Evolutionary conservation across 2,888 invertebrate species (phyloP).

Genomic region (Eupelmus urozonus): DNA sequence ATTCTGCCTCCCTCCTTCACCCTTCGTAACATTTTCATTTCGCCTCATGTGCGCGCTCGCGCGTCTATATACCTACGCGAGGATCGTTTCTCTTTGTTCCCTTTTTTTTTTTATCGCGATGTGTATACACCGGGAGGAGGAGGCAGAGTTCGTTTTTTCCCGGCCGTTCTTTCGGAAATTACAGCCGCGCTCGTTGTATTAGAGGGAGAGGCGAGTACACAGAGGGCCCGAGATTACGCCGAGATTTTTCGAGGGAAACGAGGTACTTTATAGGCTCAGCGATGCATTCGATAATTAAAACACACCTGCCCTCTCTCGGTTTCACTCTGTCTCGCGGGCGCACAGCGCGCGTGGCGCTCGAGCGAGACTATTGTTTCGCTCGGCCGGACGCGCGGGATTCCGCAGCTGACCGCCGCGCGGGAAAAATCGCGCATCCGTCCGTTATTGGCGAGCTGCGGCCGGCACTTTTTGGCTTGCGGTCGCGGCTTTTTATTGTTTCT

Average conservation of each 20-base stretch:
- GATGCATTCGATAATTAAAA: slow-evolving; percentile 47
- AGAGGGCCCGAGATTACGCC: not conserved
- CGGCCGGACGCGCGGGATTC: not conserved
- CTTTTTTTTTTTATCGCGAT: slow-evolving; percentile 47
- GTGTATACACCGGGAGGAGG: not conserved
- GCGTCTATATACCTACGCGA: slow-evolving; percentile 8
- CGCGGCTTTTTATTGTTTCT: no score
- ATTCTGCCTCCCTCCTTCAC: slow-evolving; percentile 16
- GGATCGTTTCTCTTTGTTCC: slow-evolving; percentile 31
- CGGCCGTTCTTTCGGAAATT: slow-evolving; percentile 31
- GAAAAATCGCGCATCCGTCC: not conserved
- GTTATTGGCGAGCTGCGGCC: no score
- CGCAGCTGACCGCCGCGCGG: not conserved
- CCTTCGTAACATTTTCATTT: slow-evolving; percentile 52
- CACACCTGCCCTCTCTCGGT: not conserved
- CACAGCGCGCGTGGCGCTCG: not conserved
- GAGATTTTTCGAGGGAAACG: no score
- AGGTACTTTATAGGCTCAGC: slow-evolving; percentile 19
- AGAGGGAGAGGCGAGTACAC: not conserved
- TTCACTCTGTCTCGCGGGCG: not conserved
- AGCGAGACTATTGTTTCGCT: slow-evolving; percentile 35
- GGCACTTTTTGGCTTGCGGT: no score
- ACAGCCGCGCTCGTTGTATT: slow-evolving; percentile 23
- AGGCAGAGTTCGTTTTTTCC: not conserved
- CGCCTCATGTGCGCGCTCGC: not conserved